Evolutionary conservation across 2,888 invertebrate genomes (phyloP).

Genomic region (Doris montereyensis): DNA sequence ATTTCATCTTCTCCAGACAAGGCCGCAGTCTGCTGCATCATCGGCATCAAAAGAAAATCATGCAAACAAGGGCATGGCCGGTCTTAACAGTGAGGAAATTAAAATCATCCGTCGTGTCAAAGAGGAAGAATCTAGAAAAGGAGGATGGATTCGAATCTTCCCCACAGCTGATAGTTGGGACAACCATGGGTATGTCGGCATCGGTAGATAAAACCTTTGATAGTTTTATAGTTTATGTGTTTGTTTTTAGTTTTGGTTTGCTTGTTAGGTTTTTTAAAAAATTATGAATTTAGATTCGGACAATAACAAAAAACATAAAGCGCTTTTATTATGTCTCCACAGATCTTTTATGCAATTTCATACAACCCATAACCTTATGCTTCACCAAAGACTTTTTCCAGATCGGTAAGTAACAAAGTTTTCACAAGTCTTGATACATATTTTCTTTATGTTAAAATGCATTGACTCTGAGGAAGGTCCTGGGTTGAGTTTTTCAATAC

Average conservation of each 20-base stretch:
- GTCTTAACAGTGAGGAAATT: constrained; percentile 83
- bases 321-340: constrained; percentile 46
- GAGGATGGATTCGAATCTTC: constrained; percentile 92
- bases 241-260: no score
- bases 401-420: constrained; percentile 59
- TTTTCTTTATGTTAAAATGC: no score
- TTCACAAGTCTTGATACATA: no score
- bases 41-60: constrained; percentile 46
- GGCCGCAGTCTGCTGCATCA: constrained; percentile 63
- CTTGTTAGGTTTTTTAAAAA: no score
- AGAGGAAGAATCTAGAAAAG: constrained; percentile 86
- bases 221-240: no score
- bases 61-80: constrained; percentile 48
- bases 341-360: constrained; percentile 69
- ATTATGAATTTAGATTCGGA: no score
- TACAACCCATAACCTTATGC: constrained; percentile 67
- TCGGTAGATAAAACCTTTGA: no score
- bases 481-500: no score
- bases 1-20: constrained; percentile 51
- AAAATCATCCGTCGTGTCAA: constrained; percentile 83
- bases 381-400: constrained; percentile 70
- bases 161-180: constrained; percentile 90
- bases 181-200: constrained; percentile 72
- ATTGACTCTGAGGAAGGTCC: no score
- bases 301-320: no score